phyloP scores from a whole-genome alignment of 2,113 vertebrate species.

The Isichthys henryi region DNA sequence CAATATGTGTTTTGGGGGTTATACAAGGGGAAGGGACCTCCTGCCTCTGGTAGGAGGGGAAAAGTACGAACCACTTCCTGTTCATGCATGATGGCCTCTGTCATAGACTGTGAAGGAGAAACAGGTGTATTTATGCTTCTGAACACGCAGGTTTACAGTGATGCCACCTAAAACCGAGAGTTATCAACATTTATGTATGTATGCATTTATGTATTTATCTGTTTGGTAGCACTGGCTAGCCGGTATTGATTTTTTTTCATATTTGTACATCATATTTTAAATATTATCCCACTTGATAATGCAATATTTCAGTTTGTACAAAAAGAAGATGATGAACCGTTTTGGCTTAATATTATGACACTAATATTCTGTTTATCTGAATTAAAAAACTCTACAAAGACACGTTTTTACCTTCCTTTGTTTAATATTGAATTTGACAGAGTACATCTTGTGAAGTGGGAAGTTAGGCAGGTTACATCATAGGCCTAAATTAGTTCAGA shows the following conservation, averaged over 20 bases:
- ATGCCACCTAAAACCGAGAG: neutral
- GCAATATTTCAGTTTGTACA: neutral
- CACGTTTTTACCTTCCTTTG: neutral
- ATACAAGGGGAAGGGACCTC: neutral
- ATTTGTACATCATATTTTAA: neutral
- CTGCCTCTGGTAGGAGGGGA: conserved; percentile 2
- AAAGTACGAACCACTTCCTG: conserved; percentile 20
- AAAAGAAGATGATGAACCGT: neutral
- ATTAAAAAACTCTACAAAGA: neutral
- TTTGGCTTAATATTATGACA: neutral
- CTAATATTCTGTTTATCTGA: neutral
- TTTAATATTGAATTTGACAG: neutral
- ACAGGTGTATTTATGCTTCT: conserved; percentile 17
- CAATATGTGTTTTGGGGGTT: neutral
- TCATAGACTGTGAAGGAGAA: conserved; percentile 14
- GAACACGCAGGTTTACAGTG: neutral
- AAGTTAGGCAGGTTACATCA: neutral
- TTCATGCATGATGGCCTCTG: conserved; percentile 18
- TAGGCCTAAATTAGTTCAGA: neutral
- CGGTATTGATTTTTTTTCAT: neutral
- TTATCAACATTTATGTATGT: neutral
- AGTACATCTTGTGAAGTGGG: neutral
- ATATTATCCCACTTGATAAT: neutral
- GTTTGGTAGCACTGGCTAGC: neutral
- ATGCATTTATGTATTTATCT: neutral